Conservation (phyloP, 2,888 invertebrate genomes). For the Schrankia costaestrigalis region DNA sequence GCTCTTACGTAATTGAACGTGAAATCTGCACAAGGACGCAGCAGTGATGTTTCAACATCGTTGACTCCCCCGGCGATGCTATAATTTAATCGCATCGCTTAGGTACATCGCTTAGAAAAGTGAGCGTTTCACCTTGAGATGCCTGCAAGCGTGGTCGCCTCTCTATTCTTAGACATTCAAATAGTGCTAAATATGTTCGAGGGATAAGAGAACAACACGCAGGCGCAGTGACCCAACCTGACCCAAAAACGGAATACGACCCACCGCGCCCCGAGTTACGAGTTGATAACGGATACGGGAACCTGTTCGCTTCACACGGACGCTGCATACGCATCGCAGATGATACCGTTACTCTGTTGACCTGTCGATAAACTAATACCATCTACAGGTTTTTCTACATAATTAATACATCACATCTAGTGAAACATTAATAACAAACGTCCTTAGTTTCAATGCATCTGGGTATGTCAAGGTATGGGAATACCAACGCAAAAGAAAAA, state of each 20-base stretch:
- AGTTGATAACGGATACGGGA: constrained; percentile 70
- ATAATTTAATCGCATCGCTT: constrained; percentile 72
- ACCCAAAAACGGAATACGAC: constrained; percentile 73
- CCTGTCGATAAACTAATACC: constrained; percentile 24
- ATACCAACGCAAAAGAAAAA: too few species aligned
- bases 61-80: constrained; percentile 59
- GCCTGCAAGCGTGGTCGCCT: constrained; percentile 59
- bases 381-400: constrained; percentile 2
- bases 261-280: constrained; percentile 62
- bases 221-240: constrained; percentile 78
- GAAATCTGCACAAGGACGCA: constrained; percentile 73
- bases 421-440: too few species aligned
- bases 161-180: constrained; percentile 70
- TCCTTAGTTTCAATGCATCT: too few species aligned
- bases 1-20: constrained; percentile 69
- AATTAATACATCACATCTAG: neutral
- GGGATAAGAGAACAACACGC: constrained; percentile 60
- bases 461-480: too few species aligned
- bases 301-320: constrained; percentile 58
- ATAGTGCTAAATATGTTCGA: constrained; percentile 59
- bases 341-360: constrained; percentile 55
- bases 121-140: constrained; percentile 75
- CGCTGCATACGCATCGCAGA: constrained; percentile 40
- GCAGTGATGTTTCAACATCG: constrained; percentile 59
- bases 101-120: constrained; percentile 73